A percentile compares a stretch with the other conserved stretches of the same genome.
Evolutionary conservation across 1,140 invertebrate species (phyloP).

Genomic region (Cataglyphis hispanica): DNA sequence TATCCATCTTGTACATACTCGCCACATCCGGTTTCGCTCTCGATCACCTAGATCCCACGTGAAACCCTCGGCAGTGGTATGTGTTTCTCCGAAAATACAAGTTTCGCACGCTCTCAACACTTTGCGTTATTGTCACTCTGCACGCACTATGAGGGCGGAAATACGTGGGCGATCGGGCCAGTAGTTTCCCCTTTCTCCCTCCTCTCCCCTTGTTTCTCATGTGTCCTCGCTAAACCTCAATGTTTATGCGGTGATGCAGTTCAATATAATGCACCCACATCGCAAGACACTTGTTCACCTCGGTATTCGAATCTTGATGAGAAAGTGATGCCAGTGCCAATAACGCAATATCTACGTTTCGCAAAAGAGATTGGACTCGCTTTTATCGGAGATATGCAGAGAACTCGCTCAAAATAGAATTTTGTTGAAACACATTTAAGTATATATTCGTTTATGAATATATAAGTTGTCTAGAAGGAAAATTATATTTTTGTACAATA

Average conservation of each 20-base stretch:
- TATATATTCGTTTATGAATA: not conserved
- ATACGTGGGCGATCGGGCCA: constrained; percentile 80
- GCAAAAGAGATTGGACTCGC: constrained; percentile 30
- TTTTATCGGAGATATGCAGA: constrained; percentile 51
- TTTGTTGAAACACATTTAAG: not conserved
- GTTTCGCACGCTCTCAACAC: constrained; percentile 48
- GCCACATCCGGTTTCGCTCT: constrained; percentile 64
- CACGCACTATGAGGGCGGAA: constrained; percentile 81
- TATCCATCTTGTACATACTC: constrained; percentile 22
- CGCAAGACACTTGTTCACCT: constrained; percentile 64
- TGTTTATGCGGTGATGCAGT: constrained; percentile 79
- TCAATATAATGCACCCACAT: constrained; percentile 83
- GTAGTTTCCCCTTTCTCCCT: not conserved
- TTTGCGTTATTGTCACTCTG: constrained; percentile 65
- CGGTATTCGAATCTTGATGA: constrained; percentile 50
- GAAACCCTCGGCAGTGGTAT: constrained; percentile 17
- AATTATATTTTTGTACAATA: too few species aligned
- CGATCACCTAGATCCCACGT: constrained; percentile 47
- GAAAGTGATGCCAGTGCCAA: constrained; percentile 51
- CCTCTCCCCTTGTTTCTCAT: constrained; percentile 47
- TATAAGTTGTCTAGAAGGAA: too few species aligned
- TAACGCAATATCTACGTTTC: constrained; percentile 37
- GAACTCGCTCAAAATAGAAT: constrained; percentile 33
- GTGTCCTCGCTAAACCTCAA: constrained; percentile 73
- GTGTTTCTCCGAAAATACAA: constrained; percentile 49